phyloP scores from a whole-genome alignment of 2,888 invertebrate species.

The Drosophila hamatofila region DNA sequence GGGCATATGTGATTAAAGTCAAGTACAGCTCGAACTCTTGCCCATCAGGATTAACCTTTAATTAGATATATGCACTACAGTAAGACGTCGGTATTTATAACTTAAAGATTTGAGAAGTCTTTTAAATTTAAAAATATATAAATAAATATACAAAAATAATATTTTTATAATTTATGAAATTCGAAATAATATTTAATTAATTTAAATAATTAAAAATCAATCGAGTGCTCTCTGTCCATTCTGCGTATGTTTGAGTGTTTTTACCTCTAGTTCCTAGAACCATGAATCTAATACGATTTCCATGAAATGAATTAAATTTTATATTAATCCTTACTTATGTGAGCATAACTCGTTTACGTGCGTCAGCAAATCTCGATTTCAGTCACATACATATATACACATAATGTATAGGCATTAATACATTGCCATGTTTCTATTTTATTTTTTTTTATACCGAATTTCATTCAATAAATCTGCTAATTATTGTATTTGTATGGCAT shows the following conservation, averaged over 20 bases:
- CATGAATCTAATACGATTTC: no score
- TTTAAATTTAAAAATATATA: no score
- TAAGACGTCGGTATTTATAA: not conserved
- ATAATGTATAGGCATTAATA: not conserved
- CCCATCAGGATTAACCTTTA: constrained; percentile 38
- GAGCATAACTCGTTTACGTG: not conserved
- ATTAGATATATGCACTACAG: constrained; percentile 36
- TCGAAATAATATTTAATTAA: not conserved
- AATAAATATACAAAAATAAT: not conserved
- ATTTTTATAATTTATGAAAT: not conserved
- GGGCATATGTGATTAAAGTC: not conserved
- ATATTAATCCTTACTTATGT: not conserved
- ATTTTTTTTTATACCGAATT: no score
- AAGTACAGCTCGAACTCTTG: not conserved
- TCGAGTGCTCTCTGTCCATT: no score
- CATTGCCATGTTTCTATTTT: no score
- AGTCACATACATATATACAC: not conserved
- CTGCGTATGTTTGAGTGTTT: no score
- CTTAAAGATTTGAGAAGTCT: no score
- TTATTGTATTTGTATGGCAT: no score
- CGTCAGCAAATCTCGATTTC: not conserved
- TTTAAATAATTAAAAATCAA: no score
- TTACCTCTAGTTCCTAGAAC: no score
- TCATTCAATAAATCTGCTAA: no score
- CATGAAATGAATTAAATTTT: not conserved